Evolutionary conservation across 2,888 invertebrate genomes (phyloP), one percentile per base, ranked within the genome.

Genomic region (Ametastegia equiseti): DNA sequence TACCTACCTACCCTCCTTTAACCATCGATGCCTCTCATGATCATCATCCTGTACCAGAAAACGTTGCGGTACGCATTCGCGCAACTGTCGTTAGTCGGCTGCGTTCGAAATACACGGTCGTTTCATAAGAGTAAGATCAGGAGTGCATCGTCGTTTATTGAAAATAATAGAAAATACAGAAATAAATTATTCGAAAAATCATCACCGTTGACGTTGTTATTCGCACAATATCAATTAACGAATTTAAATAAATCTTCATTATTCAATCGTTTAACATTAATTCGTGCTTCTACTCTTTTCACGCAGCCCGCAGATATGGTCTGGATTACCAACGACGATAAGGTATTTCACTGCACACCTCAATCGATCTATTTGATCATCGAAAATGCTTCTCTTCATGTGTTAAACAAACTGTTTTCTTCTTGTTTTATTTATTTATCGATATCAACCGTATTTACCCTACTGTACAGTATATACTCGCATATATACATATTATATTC

Each of bases 251-350:
- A 45, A 23, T n/a, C 23, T 54, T 39, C 33, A 19, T n/a, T 60
- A 19, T 77, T 77, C n/a, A n/a, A n/a, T 19, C 54, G 45, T 63
- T 79, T 54, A 33, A 27, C 33, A 89, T 86, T 91, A 91, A 91
- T 90, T 83, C 87, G 87, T 85, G 85, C 88, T 87, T 88, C 86
- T 86, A 89, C 88, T 91, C 90, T 91, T 88, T 91, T 91, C 88
- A 84, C 88, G 88, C 91, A 92, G 91, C 90, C 89, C 85, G 87
- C 87, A 88, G 91, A 89, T 90, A 92, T 92, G 91, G 91, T 91
- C 88, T 92, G 91, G 91, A 89, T 89, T 86, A 91, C 91, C 86
- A 84, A 80, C 88, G 89, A 92, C 82, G 91, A 92, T 88, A 88
- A 92, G 91, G 91, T 92, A 92, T 78, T 19, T 54, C 23, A 42